These are phyloP conservation scores for Falco punctatus DNA, from an alignment of 2,113 vertebrate genomes.

Conservation along the genomic window DNA sequence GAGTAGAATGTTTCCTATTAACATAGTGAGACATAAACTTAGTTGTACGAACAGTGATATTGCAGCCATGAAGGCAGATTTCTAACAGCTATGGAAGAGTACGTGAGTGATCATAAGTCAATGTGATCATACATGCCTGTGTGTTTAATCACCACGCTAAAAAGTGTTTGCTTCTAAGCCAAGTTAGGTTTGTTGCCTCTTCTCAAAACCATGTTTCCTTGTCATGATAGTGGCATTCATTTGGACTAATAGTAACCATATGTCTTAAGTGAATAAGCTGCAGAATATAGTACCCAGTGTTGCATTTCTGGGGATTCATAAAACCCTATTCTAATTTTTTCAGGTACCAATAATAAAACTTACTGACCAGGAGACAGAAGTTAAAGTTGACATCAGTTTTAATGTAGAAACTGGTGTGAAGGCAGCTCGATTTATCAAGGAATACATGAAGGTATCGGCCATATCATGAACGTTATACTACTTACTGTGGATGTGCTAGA, in stretches of 20 bases:
- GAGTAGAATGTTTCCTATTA: neutral
- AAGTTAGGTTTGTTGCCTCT: neutral
- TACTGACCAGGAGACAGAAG: slow-evolving; percentile 96
- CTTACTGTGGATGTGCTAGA: neutral
- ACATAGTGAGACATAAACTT: neutral
- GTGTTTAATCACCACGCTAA: neutral
- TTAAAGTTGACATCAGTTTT: slow-evolving; percentile 99
- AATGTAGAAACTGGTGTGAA: slow-evolving; percentile 97
- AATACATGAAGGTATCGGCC: slow-evolving; percentile 89
- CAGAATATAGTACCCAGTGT: neutral
- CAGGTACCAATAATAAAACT: slow-evolving; percentile 99
- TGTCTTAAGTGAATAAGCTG: neutral
- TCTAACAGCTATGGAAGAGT: neutral
- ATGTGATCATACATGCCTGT: neutral
- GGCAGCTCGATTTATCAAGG: slow-evolving; percentile 95
- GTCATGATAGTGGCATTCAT: neutral
- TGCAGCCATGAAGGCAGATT: neutral
- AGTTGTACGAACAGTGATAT: neutral
- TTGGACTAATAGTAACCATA: neutral
- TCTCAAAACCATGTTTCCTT: neutral
- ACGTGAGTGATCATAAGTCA: neutral
- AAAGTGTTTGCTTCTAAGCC: neutral
- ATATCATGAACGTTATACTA: neutral
- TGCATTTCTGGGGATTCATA: neutral
- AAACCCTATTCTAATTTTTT: slow-evolving; percentile 5